A percentile compares a stretch with the other conserved stretches of the same genome.
phyloP scores from a whole-genome alignment of 2,888 invertebrate species.

The Therioaphis trifolii region DNA sequence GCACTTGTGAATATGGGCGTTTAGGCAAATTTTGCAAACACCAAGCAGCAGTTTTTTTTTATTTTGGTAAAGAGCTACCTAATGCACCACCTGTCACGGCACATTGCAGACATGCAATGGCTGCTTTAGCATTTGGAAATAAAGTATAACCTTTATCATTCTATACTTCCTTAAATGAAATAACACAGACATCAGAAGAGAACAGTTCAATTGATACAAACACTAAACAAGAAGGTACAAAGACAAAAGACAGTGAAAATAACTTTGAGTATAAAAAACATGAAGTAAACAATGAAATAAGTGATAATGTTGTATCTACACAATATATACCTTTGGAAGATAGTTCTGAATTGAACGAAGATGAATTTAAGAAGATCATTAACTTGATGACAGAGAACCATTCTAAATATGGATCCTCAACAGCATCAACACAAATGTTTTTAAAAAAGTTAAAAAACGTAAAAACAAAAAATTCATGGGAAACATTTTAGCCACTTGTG shows the following conservation, averaged over 20 bases:
- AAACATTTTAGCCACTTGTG: slow-evolving; percentile 12
- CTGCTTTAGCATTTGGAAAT: slow-evolving; percentile 10
- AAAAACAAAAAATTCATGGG: neutral
- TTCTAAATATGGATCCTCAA: slow-evolving; percentile 14
- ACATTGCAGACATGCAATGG: slow-evolving; percentile 5
- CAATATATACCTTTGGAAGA: too few species aligned
- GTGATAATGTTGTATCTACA: too few species aligned
- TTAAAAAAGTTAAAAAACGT: neutral
- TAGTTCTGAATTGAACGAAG: neutral
- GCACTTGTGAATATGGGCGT: too few species aligned
- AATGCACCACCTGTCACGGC: neutral
- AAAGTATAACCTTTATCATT: slow-evolving; percentile 10
- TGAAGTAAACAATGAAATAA: too few species aligned
- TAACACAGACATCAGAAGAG: too few species aligned
- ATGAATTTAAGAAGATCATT: neutral
- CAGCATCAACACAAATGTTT: neutral
- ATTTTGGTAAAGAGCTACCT: neutral
- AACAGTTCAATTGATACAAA: too few species aligned
- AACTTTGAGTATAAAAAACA: too few species aligned
- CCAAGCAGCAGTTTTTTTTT: too few species aligned
- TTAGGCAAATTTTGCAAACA: too few species aligned
- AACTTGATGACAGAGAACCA: neutral
- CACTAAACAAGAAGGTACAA: too few species aligned
- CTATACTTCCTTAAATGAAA: too few species aligned
- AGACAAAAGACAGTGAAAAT: too few species aligned